Evolutionary conservation across 1,140 invertebrate genomes (phyloP).

Genomic region (Drosophila trapezifrons): DNA sequence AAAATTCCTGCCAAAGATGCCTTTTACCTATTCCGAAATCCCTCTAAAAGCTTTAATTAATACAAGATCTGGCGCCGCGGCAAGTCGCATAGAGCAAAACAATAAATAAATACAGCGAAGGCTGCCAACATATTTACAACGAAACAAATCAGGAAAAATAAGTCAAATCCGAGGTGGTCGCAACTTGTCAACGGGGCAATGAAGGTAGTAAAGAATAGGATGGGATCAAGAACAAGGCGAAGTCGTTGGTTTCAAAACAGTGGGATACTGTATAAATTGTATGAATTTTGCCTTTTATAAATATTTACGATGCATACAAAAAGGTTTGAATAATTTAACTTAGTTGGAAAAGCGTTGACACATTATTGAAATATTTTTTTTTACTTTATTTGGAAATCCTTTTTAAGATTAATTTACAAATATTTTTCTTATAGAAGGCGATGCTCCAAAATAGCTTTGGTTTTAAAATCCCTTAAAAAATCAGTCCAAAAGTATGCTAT

Average conservation of each 20-base stretch:
- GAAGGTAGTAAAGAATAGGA: slow-evolving; percentile 9
- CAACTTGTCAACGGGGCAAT: slow-evolving; percentile 58
- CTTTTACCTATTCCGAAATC: not conserved
- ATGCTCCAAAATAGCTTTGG: no score
- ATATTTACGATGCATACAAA: no score
- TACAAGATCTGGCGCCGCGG: slow-evolving; percentile 47
- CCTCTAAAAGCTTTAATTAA: slow-evolving; percentile 49
- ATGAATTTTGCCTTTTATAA: no score
- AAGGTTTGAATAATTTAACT: no score
- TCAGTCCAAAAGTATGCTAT: not conserved
- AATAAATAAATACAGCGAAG: slow-evolving; percentile 52
- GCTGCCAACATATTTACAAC: slow-evolving; percentile 66
- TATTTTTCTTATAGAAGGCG: no score
- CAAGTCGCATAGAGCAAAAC: slow-evolving; percentile 14
- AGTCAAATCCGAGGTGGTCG: slow-evolving; percentile 72
- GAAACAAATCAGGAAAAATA: slow-evolving; percentile 58
- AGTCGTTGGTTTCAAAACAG: slow-evolving; percentile 35
- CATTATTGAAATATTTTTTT: no score
- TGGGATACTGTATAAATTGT: no score
- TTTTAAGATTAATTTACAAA: no score
- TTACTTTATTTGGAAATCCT: no score
- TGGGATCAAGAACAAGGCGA: slow-evolving; percentile 8
- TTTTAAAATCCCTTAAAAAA: not conserved
- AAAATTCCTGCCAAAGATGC: slow-evolving; percentile 13
- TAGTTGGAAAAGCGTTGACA: no score